Conservation (phyloP, 2,888 invertebrate genomes). For the Eupithecia tripunctaria region DNA sequence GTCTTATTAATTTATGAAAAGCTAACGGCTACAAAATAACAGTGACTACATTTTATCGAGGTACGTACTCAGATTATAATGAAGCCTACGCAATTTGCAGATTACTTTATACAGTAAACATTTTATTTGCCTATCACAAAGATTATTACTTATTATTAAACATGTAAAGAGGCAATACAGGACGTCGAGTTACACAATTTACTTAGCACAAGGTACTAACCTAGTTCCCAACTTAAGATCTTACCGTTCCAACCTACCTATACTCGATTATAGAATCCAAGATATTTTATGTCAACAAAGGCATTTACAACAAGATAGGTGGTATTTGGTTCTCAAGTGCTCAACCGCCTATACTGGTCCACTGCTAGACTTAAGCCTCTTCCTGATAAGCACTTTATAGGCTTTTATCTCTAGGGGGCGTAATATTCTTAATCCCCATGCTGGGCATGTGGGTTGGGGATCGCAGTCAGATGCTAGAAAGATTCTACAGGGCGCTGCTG, state of each 20-base stretch:
- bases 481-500: too few relatives aligned
- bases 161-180: not conserved
- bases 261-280: too few relatives aligned
- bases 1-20: not conserved
- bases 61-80: not conserved
- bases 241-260: not conserved
- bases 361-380: too few relatives aligned
- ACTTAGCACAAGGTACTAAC: not conserved
- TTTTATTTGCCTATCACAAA: not conserved
- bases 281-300: too few relatives aligned
- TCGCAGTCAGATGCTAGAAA: too few relatives aligned
- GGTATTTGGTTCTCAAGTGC: too few relatives aligned
- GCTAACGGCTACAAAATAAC: not conserved
- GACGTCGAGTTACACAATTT: not conserved
- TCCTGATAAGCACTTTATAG: too few relatives aligned
- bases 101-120: not conserved
- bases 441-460: too few relatives aligned
- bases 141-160: not conserved
- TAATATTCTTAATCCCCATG: too few relatives aligned
- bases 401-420: too few relatives aligned
- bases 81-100: not conserved
- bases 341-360: too few relatives aligned
- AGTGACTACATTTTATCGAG: not conserved
- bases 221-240: slow-evolving; percentile 3
- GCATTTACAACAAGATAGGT: too few relatives aligned